Conservation (phyloP, 2,113 vertebrate species). For the Triplophysa dalaica region DNA sequence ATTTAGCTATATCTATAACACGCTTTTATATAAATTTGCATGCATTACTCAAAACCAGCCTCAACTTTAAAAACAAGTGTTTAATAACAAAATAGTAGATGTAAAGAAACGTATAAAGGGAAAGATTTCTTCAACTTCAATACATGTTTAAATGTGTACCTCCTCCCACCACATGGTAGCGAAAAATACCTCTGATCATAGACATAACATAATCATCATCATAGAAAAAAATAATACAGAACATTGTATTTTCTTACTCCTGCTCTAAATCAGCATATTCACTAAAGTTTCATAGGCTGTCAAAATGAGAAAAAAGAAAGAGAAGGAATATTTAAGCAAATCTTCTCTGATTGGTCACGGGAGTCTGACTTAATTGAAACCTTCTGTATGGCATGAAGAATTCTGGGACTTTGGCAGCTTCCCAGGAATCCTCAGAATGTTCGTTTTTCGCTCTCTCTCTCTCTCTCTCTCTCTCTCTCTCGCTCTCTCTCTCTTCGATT, state of each 20-base stretch:
- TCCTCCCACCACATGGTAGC: neutral
- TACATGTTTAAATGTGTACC: neutral
- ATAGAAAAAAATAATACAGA: neutral
- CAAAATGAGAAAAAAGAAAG: constrained; percentile 78
- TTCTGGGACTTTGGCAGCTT: constrained; percentile 89
- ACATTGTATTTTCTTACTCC: constrained; percentile 67
- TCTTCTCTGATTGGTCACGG: constrained; percentile 77
- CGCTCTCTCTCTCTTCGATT: constrained; percentile 57
- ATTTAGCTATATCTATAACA: neutral
- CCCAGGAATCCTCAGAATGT: constrained; percentile 95
- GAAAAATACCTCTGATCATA: neutral
- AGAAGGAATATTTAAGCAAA: constrained; percentile 71
- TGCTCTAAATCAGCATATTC: constrained; percentile 76
- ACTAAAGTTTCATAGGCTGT: constrained; percentile 68
- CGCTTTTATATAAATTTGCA: neutral
- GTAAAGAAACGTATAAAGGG: neutral
- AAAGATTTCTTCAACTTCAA: neutral
- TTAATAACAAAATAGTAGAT: neutral
- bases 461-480: constrained; percentile 34
- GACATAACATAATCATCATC: neutral
- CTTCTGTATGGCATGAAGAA: constrained; percentile 90
- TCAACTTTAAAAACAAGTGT: neutral
- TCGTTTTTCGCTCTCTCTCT: constrained; percentile 58
- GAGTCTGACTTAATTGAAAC: constrained; percentile 89
- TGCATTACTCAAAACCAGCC: neutral